Conservation (phyloP, 2,113 vertebrate species). For the Scortum barcoo region DNA sequence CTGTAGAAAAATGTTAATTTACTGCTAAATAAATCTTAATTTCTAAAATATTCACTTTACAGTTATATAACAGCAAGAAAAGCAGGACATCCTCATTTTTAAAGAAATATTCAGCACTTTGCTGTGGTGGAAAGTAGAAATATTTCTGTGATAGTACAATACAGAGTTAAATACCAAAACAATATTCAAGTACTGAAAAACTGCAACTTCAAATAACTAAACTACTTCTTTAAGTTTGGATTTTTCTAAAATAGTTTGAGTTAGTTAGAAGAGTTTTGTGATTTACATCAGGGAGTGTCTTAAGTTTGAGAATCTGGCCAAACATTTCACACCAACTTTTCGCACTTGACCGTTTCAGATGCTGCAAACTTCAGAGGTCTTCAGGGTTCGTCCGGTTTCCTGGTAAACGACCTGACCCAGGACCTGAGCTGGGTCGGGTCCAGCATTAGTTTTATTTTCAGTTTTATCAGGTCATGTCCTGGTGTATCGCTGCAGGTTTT, state of each 20-base stretch:
- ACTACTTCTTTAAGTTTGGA: too few relatives aligned
- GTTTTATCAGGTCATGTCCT: background rate
- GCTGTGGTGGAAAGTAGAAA: background rate
- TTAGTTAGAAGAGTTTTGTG: background rate
- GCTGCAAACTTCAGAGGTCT: background rate
- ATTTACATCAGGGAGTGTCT: background rate
- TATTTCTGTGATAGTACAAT: too few relatives aligned
- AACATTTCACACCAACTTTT: background rate
- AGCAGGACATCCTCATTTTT: background rate
- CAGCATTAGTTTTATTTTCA: background rate
- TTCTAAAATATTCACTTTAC: background rate
- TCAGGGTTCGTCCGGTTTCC: background rate
- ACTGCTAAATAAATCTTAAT: background rate
- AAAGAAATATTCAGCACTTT: background rate
- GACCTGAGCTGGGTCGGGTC: background rate
- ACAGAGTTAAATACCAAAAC: background rate
- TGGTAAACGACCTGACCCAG: conserved; percentile 3
- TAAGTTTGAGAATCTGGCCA: background rate
- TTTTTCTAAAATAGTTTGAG: background rate
- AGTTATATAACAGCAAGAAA: background rate
- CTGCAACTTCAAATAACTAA: too few relatives aligned
- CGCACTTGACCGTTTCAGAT: background rate
- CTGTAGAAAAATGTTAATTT: too few relatives aligned
- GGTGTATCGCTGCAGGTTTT: background rate
- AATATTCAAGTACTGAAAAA: background rate